Evolutionary conservation across 2,113 vertebrate species (phyloP).

Genomic region (Oncorhynchus mykiss): DNA sequence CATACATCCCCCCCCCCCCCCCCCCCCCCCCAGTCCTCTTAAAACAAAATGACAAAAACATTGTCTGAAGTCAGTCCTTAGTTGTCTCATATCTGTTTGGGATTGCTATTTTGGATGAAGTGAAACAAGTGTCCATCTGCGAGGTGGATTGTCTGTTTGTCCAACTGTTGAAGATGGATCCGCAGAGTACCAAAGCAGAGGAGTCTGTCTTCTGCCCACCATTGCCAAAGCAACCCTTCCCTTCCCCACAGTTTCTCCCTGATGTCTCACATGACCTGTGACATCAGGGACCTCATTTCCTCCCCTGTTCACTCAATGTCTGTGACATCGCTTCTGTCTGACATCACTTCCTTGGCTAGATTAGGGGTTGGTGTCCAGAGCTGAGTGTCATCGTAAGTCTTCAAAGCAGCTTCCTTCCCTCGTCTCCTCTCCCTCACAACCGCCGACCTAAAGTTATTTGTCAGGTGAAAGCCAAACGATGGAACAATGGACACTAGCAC

Average conservation of each 20-base stretch:
- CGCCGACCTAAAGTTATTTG: background rate
- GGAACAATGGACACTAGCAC: background rate
- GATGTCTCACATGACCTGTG: background rate
- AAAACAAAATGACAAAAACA: background rate
- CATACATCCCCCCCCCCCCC: too few species aligned
- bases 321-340: background rate
- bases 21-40: background rate
- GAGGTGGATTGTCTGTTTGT: slow-evolving; percentile 58
- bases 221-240: background rate
- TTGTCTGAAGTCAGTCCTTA: background rate
- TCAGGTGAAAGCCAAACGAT: too few species aligned
- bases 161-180: slow-evolving; percentile 52
- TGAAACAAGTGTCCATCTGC: slow-evolving; percentile 58
- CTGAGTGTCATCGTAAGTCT: background rate
- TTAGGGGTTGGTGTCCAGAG: background rate
- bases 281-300: background rate
- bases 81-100: slow-evolving; percentile 20
- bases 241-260: background rate
- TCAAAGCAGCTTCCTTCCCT: background rate
- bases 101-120: slow-evolving; percentile 42
- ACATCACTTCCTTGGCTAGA: background rate
- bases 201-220: background rate
- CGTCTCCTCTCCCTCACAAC: background rate
- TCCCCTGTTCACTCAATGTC: background rate
- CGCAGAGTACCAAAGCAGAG: slow-evolving; percentile 34